Evolutionary conservation across 1,140 invertebrate genomes (phyloP), one percentile per base, ranked within the genome.

Genomic region (Stratiolaelaps scimitus): DNA sequence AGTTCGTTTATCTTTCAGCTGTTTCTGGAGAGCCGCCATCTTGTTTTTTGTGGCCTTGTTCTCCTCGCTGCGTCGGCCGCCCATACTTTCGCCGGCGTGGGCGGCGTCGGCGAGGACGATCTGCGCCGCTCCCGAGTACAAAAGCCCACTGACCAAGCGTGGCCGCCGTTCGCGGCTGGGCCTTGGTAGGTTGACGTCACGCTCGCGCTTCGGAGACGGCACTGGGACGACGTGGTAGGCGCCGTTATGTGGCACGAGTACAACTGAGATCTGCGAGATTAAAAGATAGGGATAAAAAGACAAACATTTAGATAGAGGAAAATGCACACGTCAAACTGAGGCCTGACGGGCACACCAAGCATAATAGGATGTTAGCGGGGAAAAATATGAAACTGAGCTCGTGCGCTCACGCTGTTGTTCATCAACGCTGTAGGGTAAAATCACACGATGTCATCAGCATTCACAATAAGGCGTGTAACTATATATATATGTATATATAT

Each of bases 11-110:
- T 60, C 34, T 60, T 60, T 60, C 26, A 60, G 34, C 23, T 60
- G 53, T 34, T 60, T 60, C 10, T 60, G 53, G 26, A 60, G 53
- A 60, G 53, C 53, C 17, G 34, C 53, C 53, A 60, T 60, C 23
- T 60, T 60, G 53, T 34, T 60, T 10, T 60, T 60, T 26, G 53
- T 60, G 15, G 53, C 53, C 34, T 60, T 60, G 53, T 60, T 60
- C 53, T 60, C 53, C 10, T 60, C 53, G 10, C 26, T 34, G 15
- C 53, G 26, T 26, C 53, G 53, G 17, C 53, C 53, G 26, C 53
- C 53, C 34, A 34, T 29, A 34, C 53, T 10, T 4, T 40, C 34
- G 34, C 34, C 34, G 26, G 53, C 15, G 15, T 17, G 15, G 2
- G 17, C 26, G 15, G 15, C 15, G 2, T n/a, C 6, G 7, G 47